Evolutionary conservation across 2,888 invertebrate species (phyloP).

Genomic region (Hirtodrosophila trivittata): DNA sequence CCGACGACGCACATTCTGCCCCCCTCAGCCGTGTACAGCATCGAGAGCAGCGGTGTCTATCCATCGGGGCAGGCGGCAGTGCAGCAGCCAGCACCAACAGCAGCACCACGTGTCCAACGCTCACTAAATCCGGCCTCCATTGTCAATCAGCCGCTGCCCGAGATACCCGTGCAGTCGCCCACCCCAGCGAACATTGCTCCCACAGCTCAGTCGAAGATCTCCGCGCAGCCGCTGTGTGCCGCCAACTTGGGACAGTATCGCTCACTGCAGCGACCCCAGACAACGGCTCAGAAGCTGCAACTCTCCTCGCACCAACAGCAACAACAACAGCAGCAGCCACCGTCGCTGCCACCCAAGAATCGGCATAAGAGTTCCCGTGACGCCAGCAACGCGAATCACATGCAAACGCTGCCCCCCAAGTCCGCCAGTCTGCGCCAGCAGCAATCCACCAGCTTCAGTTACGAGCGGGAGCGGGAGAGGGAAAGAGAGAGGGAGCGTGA

Average conservation of each 20-base stretch:
- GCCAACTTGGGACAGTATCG: slow-evolving; percentile 86
- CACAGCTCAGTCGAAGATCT: slow-evolving; percentile 77
- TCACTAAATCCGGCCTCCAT: slow-evolving; percentile 83
- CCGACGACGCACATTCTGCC: slow-evolving; percentile 81
- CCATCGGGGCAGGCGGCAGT: slow-evolving; percentile 45
- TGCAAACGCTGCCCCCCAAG: slow-evolving; percentile 83
- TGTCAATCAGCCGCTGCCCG: slow-evolving; percentile 84
- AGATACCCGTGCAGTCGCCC: slow-evolving; percentile 81
- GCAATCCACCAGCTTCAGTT: slow-evolving; percentile 74
- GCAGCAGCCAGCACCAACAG: slow-evolving; percentile 52
- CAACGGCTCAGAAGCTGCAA: slow-evolving; percentile 73
- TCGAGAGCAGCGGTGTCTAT: slow-evolving; percentile 77
- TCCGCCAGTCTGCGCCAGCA: slow-evolving; percentile 81
- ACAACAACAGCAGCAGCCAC: slow-evolving; percentile 78
- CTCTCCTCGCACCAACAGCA: slow-evolving; percentile 52
- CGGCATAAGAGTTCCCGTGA: slow-evolving; percentile 81
- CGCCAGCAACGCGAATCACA: slow-evolving; percentile 79
- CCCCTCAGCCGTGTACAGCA: slow-evolving; percentile 83
- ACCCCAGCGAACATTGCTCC: slow-evolving; percentile 54
- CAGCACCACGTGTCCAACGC: slow-evolving; percentile 67
- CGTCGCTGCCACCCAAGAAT: slow-evolving; percentile 83
- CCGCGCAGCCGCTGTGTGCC: slow-evolving; percentile 83
- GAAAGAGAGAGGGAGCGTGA: slow-evolving; percentile 62
- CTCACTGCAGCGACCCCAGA: slow-evolving; percentile 85
- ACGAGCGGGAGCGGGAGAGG: slow-evolving; percentile 77